These are phyloP conservation scores for Cygnus buccinator DNA, from an alignment of 2,113 vertebrate genomes.

Conservation along the genomic window DNA sequence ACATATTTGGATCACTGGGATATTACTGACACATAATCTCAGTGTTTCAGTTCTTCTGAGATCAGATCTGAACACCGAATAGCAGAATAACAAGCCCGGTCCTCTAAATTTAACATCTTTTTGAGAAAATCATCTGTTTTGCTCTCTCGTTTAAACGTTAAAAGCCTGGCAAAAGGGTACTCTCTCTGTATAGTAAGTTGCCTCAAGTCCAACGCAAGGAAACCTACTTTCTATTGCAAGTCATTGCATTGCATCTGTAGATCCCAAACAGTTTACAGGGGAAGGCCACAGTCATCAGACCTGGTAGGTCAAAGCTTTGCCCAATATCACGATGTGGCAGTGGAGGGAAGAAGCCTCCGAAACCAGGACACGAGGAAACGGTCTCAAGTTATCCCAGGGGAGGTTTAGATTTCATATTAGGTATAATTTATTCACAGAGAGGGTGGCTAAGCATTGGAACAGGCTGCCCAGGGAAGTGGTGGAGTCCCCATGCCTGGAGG, in stretches of 20 bases:
- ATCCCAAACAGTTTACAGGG: neutral
- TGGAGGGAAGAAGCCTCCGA: neutral
- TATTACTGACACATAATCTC: neutral
- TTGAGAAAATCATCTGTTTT: neutral
- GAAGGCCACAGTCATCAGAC: neutral
- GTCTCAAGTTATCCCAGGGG: neutral
- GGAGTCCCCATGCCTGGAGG: neutral
- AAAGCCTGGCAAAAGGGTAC: neutral
- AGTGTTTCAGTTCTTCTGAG: accelerated
- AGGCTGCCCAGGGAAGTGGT: too few species aligned
- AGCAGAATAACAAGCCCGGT: neutral
- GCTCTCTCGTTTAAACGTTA: neutral
- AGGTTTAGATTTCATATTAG: neutral
- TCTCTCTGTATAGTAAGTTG: neutral
- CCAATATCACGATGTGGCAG: neutral
- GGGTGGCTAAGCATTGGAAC: neutral
- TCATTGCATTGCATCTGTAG: neutral
- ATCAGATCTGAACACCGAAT: neutral
- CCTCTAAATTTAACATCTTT: neutral
- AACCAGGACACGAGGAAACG: neutral
- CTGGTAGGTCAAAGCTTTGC: neutral
- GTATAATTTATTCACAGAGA: too few species aligned
- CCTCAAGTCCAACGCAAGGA: neutral
- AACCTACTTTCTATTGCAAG: neutral
- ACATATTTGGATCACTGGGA: neutral